Evolutionary conservation across 2,113 vertebrate species (phyloP).

Genomic region (Phalacrocorax carbo): DNA sequence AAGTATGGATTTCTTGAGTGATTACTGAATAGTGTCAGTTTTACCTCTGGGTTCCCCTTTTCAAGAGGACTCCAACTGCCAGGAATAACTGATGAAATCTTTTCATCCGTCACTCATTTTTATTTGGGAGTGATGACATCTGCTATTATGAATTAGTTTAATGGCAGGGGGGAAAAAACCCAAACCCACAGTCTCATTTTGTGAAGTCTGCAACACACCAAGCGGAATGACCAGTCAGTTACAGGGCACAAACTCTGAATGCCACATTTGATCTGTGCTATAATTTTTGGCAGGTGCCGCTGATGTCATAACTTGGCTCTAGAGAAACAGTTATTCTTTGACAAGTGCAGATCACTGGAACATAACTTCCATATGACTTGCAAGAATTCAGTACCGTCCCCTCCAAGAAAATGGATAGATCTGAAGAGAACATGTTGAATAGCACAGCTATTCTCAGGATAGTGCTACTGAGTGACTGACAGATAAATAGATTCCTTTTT

Average conservation of each 20-base stretch:
- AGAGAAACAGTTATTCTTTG: slow-evolving; percentile 43
- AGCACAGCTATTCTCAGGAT: neutral
- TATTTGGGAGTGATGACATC: slow-evolving; percentile 64
- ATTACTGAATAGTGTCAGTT: slow-evolving; percentile 52
- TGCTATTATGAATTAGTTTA: slow-evolving; percentile 63
- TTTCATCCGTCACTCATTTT: slow-evolving; percentile 58
- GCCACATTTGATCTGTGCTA: slow-evolving; percentile 43
- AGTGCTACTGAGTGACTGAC: neutral
- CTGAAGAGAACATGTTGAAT: slow-evolving; percentile 4
- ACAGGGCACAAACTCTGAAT: slow-evolving; percentile 44
- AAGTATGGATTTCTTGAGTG: slow-evolving; percentile 51
- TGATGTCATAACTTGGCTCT: slow-evolving; percentile 62
- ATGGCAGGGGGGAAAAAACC: neutral
- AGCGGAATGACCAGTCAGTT: slow-evolving; percentile 7
- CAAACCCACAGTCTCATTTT: slow-evolving; percentile 37
- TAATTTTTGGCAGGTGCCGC: slow-evolving; percentile 52
- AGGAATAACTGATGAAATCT: slow-evolving; percentile 58
- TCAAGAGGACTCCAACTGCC: slow-evolving; percentile 47
- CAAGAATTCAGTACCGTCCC: neutral
- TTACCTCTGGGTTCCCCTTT: slow-evolving; percentile 45
- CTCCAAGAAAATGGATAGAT: neutral
- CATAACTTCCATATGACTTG: slow-evolving; percentile 2
- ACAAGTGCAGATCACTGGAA: slow-evolving; percentile 41
- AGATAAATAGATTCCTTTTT: neutral
- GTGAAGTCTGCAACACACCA: slow-evolving; percentile 12